Evolutionary conservation across 1,140 invertebrate species (phyloP).

Genomic region (Prorops nasuta): DNA sequence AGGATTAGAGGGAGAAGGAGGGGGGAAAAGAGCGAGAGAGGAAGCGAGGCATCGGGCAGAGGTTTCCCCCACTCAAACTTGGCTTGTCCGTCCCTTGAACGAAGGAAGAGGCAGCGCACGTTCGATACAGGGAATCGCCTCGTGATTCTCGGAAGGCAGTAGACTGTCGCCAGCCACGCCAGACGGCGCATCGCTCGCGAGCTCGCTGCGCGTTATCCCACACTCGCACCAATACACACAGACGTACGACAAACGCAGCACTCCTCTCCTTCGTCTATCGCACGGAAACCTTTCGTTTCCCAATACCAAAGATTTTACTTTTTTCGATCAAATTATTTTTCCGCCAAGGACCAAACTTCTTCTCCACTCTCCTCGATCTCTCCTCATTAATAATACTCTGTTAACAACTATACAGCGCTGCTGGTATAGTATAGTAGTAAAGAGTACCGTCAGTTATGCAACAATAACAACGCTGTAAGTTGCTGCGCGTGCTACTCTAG

Average conservation of each 20-base stretch:
- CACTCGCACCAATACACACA: not conserved
- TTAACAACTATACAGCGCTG: no score
- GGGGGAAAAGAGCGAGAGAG: not conserved
- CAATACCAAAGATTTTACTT: no score
- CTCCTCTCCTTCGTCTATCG: not conserved
- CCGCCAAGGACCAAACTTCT: no score
- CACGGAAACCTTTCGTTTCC: not conserved
- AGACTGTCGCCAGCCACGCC: conserved; percentile 55
- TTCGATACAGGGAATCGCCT: conserved; percentile 55
- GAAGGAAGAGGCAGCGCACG: conserved; percentile 32
- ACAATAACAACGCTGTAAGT: conserved; percentile 39
- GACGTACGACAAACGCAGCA: not conserved
- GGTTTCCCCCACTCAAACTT: conserved; percentile 11
- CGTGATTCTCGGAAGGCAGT: conserved; percentile 54
- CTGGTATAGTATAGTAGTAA: conserved; percentile 1
- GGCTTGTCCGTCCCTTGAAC: conserved; percentile 25
- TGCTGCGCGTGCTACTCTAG: conserved; percentile 27
- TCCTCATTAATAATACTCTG: no score
- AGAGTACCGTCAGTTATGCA: conserved; percentile 40
- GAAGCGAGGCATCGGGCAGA: no score
- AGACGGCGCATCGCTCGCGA: conserved; percentile 52
- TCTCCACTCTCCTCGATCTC: not conserved
- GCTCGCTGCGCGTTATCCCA: conserved; percentile 8
- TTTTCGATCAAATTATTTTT: no score
- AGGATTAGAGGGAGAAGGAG: no score